Conservation (phyloP, 1,140 invertebrate species). For the Brachionus manjavacas region DNA sequence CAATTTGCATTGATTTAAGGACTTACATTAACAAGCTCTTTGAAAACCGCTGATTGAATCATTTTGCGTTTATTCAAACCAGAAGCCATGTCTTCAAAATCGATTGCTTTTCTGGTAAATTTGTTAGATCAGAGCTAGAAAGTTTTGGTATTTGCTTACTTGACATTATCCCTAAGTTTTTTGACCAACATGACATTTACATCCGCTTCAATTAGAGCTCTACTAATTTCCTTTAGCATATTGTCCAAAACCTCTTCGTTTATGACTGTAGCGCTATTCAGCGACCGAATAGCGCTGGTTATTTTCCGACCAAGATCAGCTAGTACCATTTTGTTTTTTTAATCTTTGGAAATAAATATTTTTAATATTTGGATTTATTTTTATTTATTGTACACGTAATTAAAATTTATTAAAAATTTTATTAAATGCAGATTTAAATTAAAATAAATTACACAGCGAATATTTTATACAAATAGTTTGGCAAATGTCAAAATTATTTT, state of each 20-base stretch:
- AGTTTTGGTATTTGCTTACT: slow-evolving; percentile 54
- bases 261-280: slow-evolving; percentile 96
- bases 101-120: slow-evolving; percentile 68
- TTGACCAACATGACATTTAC: slow-evolving; percentile 96
- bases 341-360: slow-evolving; percentile 6
- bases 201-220: slow-evolving; percentile 93
- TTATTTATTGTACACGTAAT: slow-evolving; percentile 13
- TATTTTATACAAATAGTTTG: background rate
- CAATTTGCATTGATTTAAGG: background rate
- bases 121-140: background rate
- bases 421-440: background rate
- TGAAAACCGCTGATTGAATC: slow-evolving; percentile 98
- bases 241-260: slow-evolving; percentile 96
- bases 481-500: background rate
- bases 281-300: slow-evolving; percentile 88
- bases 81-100: slow-evolving; percentile 99
- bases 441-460: background rate
- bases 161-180: slow-evolving; percentile 94
- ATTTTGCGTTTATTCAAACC: slow-evolving; percentile 95
- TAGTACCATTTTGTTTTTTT: slow-evolving; percentile 80
- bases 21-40: slow-evolving; percentile 88
- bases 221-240: slow-evolving; percentile 98
- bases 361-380: background rate
- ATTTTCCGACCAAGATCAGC: slow-evolving; percentile 99
- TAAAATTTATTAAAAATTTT: slow-evolving; percentile 4